Evolutionary conservation across 2,113 vertebrate genomes (phyloP), one percentile per base, ranked within the genome.

Genomic region (Lasiurus borealis): DNA sequence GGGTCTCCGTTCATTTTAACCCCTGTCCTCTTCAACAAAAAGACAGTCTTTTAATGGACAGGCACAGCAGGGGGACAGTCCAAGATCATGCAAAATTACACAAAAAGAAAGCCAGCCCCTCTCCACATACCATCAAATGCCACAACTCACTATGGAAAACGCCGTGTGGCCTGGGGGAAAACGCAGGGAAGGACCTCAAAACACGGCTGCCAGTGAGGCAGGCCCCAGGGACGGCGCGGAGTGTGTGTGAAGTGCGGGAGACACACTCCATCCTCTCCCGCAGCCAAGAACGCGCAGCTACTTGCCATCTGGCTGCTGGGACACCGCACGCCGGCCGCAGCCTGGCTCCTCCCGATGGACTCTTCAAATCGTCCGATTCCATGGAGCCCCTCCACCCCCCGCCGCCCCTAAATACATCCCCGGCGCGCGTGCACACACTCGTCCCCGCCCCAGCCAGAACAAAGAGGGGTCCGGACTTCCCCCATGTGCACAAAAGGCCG

Each of bases 1-100:
- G 98, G 98, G 98, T 99, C 99, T 98, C 99, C 99, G 96, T 99
- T 99, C 99, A 99, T 99, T 98, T 98, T 99, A 98, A 98, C 98
- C 99, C 98, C 98, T 97, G 98, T 97, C 98, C 98, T 98, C 98
- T 98, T 98, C 98, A 98, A 99, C 21, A 93, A 97, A 98, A 98
- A 99, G 97, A 99, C 96, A 98, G 88, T 64, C 97, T 97, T 98
- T 98, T 98, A 98, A 98, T 96, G 95, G 93, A 94, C 80, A 87
- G 90, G 83, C 82, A 97, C 69, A 94, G 95, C 95, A 97, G 89
- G 5, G 80, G 2, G n/a, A 64, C 90, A 80, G 78, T 64, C 73
- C 90, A 81, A 69, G 54, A 95, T 59, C 98, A 98, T 97, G 98
- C 98, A 98, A 91, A 82, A 76, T 59, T 76, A 59, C 31, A 57